Conservation (phyloP, 2,113 vertebrate genomes). For the Piaya cayana region DNA sequence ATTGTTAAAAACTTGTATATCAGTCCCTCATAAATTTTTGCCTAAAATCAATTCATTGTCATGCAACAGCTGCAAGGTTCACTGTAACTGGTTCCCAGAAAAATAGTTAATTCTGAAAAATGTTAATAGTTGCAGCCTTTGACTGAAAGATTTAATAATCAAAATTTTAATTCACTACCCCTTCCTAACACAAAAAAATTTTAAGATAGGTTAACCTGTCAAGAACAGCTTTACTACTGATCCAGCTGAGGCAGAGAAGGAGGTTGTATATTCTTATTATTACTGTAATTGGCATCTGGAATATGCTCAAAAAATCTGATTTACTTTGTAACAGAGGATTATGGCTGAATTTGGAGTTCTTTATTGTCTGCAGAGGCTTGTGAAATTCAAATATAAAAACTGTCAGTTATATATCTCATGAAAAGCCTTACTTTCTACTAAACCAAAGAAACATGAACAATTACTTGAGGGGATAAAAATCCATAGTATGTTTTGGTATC, state of each 20-base stretch:
- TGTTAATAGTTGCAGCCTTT: conserved; percentile 30
- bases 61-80: conserved; percentile 26
- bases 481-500: conserved; percentile 61
- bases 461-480: conserved; percentile 71
- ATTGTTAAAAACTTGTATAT: conserved; percentile 41
- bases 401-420: conserved; percentile 74
- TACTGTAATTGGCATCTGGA: conserved; percentile 72
- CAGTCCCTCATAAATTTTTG: neutral
- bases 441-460: conserved; percentile 74
- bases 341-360: conserved; percentile 68
- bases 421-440: conserved; percentile 72
- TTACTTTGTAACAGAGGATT: conserved; percentile 73
- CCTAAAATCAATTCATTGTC: conserved; percentile 48
- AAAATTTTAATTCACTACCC: conserved; percentile 25
- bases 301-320: conserved; percentile 72
- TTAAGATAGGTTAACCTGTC: conserved; percentile 49
- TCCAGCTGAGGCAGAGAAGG: conserved; percentile 37
- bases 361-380: conserved; percentile 72
- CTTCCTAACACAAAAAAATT: neutral
- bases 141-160: conserved; percentile 54
- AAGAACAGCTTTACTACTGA: conserved; percentile 34
- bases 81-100: conserved; percentile 1
- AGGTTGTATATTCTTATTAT: conserved; percentile 65
- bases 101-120: conserved; percentile 59
- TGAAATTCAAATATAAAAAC: conserved; percentile 80